Conservation (phyloP, 2,113 vertebrate species). For the Edolisoma coerulescens region DNA sequence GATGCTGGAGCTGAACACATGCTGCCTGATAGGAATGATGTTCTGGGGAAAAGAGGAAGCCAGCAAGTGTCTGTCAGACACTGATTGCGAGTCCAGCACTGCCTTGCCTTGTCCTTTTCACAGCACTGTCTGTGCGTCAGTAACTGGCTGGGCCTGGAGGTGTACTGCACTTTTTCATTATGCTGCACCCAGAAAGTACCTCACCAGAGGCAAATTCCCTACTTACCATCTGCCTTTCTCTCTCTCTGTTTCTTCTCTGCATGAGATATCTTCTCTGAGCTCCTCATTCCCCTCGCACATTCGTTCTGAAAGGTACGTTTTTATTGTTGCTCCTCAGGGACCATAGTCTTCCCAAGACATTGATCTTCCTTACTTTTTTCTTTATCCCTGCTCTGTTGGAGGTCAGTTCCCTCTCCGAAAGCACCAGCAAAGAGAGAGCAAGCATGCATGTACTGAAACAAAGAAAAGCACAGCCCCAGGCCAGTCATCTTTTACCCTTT, state of each 20-base stretch:
- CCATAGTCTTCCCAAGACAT: neutral
- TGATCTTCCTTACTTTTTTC: neutral
- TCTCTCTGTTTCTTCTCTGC: neutral
- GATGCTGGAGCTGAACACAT: conserved; percentile 43
- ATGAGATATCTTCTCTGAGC: neutral
- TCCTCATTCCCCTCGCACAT: neutral
- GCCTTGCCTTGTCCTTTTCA: neutral
- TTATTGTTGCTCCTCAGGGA: neutral
- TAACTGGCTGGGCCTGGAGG: neutral
- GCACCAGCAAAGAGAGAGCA: neutral
- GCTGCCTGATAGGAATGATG: conserved; percentile 7
- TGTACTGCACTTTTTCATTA: neutral
- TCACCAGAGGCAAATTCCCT: neutral
- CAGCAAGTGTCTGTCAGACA: neutral
- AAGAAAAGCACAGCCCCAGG: neutral
- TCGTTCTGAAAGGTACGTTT: neutral
- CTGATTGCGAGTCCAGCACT: neutral
- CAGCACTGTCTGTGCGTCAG: neutral
- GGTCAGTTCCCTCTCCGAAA: neutral
- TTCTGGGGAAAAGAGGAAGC: conserved; percentile 16
- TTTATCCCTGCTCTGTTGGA: neutral
- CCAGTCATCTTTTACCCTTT: neutral
- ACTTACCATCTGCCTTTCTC: neutral
- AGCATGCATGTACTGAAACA: neutral
- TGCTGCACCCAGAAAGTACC: neutral